These are phyloP conservation scores for Phoxinus phoxinus DNA, from an alignment of 2,113 vertebrate genomes.

Conservation along the genomic window DNA sequence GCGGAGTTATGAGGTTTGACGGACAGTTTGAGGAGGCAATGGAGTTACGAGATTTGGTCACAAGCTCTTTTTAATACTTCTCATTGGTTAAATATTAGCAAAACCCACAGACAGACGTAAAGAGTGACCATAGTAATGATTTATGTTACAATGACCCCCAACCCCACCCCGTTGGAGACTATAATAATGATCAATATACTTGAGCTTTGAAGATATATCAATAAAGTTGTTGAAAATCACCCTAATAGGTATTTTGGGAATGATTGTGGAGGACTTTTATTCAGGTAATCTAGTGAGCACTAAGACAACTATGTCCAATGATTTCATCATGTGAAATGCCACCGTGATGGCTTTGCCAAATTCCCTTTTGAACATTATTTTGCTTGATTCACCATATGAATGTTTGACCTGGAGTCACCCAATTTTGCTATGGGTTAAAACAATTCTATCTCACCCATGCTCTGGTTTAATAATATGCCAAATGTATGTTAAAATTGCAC, in stretches of 20 bases:
- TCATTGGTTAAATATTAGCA: no score
- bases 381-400: slow-evolving; percentile 3
- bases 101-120: no score
- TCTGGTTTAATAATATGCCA: slow-evolving; percentile 11
- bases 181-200: slow-evolving; percentile 21
- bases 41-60: no score
- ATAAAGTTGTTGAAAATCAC: background rate
- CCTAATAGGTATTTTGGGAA: background rate
- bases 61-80: no score
- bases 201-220: background rate
- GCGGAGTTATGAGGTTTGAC: no score
- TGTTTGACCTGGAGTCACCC: background rate
- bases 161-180: no score
- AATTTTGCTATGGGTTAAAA: background rate
- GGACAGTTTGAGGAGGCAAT: no score
- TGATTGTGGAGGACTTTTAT: background rate
- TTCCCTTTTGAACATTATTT: background rate
- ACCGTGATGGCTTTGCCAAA: background rate
- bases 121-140: no score
- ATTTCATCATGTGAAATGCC: slow-evolving; percentile 31
- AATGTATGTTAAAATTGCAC: slow-evolving; percentile 21
- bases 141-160: no score
- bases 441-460: background rate
- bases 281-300: background rate
- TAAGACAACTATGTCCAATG: background rate